Base-by-base conservation (phyloP, 2,888 invertebrate species). In the Rhagium mordax region DNA sequence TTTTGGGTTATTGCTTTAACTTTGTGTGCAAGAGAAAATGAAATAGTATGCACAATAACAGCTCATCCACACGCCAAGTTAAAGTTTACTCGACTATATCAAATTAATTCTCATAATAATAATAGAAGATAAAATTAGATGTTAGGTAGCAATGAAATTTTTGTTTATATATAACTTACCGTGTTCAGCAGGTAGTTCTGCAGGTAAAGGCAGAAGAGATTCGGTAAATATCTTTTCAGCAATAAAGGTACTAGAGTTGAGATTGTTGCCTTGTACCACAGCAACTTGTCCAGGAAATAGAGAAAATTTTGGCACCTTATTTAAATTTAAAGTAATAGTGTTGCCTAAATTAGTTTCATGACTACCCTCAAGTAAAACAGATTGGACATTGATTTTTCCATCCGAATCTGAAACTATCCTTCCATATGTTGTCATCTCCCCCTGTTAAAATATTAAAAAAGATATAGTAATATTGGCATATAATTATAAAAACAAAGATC, bases 281-380 rank as follows among this genome's bases (percentile, higher is more conserved):
- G 95, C 92, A 61, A 94, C 90, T 89, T 96, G 95, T 0, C 96
- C 96, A 20, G 95, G 93, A 84, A 94, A 96, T 73, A 96, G 84
- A 0, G 94, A 92, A 84, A 92, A 94, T 76, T 91, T 90, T 61
- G 90, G 87, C 0, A 92, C 77, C 48, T 88, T 86, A 6, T 85
- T 86, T 4, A 93, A 82, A 85, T 91, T 91, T 41, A 93, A 74
- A 41, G 66, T 68, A 5, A 83, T 73, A 16, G 79, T 76, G 33
- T 77, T 65, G 3, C 84, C 81, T 90, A 89, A 61, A 89, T 88
- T 81, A 88, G 88, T 81, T 89, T 88, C 91, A 89, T 89, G 85
- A 79, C 90, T 89, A 6, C 94, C 94, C 84, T 95, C 94, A 7
- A 96, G 88, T 41, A 93, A 84, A 1, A 94, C 91, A 21, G 94